A percentile compares a stretch with the other conserved stretches of the same genome.
These are phyloP conservation scores for Nasonia giraulti DNA, from an alignment of 1,140 invertebrate species.

Conservation along the genomic window DNA sequence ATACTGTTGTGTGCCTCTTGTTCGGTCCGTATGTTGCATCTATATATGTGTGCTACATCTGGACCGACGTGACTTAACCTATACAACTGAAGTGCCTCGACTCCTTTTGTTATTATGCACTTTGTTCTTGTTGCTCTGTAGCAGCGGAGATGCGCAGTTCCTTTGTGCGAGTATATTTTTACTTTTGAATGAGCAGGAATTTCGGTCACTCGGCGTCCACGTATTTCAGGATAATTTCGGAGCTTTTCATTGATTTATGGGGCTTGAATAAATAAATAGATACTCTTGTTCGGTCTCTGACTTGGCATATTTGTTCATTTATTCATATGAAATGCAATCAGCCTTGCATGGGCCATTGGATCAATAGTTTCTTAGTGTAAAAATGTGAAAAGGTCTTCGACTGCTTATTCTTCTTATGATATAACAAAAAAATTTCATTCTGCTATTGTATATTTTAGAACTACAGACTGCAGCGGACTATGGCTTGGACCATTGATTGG, in stretches of 20 bases:
- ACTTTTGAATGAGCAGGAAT: neutral
- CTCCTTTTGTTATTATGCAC: constrained; percentile 27
- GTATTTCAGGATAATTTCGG: constrained; percentile 14
- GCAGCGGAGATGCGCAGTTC: constrained; percentile 33
- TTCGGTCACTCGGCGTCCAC: neutral
- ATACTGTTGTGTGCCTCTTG: neutral
- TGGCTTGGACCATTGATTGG: constrained; percentile 76
- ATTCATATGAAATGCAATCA: neutral
- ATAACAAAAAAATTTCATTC: neutral
- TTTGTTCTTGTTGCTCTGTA: constrained; percentile 15
- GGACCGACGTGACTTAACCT: constrained; percentile 51
- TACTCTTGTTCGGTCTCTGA: neutral
- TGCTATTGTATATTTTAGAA: constrained; percentile 64
- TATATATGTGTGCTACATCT: neutral
- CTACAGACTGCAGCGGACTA: constrained; percentile 73
- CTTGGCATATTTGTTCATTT: neutral
- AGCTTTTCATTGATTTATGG: neutral
- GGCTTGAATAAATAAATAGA: neutral
- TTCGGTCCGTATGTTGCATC: neutral
- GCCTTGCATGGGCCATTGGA: neutral
- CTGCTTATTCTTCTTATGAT: neutral
- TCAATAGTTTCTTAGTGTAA: too few relatives aligned
- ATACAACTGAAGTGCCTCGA: neutral
- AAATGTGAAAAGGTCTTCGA: neutral
- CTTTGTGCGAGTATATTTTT: constrained; percentile 30